Conservation (phyloP, 1,140 invertebrate genomes). For the Zaprionus africanus region DNA sequence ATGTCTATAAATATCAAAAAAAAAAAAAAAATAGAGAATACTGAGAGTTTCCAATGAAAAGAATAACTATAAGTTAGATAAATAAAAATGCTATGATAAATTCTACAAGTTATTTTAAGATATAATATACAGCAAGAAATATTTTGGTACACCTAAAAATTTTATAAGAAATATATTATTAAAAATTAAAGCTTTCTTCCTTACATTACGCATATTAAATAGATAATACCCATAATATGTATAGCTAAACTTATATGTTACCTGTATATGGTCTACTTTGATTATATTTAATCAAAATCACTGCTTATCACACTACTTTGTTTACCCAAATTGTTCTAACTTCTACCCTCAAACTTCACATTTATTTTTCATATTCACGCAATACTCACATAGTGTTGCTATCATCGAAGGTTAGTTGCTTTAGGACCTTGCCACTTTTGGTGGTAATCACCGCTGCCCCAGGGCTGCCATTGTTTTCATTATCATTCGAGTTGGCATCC, state of each 20-base stretch:
- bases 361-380: not conserved
- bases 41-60: too few species aligned
- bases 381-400: constrained; percentile 65
- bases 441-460: constrained; percentile 52
- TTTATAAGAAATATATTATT: too few species aligned
- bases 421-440: constrained; percentile 72
- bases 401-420: constrained; percentile 69
- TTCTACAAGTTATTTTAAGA: too few species aligned
- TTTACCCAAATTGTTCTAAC: not conserved
- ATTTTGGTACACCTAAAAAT: too few species aligned
- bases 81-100: too few species aligned
- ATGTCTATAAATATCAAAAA: too few species aligned
- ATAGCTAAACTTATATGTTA: not conserved
- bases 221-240: not conserved
- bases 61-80: too few species aligned
- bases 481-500: constrained; percentile 34
- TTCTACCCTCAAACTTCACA: not conserved
- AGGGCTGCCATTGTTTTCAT: constrained; percentile 44
- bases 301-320: not conserved
- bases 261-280: not conserved
- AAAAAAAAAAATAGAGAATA: too few species aligned
- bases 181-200: too few species aligned
- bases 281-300: constrained; percentile 1
- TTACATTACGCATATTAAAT: not conserved
- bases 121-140: too few species aligned